Evolutionary conservation across 2,113 vertebrate genomes (phyloP).

Genomic region (Phrynocephalus versicolor): DNA sequence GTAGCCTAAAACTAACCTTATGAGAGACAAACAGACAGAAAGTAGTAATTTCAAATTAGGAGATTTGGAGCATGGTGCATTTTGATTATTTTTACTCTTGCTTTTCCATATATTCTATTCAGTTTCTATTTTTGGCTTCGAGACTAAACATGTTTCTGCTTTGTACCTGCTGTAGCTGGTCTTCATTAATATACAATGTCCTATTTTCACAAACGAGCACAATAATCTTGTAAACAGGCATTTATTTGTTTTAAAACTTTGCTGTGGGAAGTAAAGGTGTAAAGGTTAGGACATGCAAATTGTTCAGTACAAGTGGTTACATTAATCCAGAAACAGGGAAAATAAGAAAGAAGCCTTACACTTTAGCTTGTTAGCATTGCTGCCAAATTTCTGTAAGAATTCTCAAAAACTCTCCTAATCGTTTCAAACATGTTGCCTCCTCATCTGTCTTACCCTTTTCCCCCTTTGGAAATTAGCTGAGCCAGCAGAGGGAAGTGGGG

Average conservation of each 20-base stretch:
- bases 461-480: too few species aligned
- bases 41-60: neutral
- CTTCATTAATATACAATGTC: neutral
- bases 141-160: neutral
- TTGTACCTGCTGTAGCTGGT: neutral
- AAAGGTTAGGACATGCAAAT: neutral
- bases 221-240: too few species aligned
- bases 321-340: neutral
- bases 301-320: neutral
- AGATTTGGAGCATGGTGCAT: neutral
- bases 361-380: neutral
- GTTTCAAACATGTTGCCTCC: neutral
- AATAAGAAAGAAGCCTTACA: neutral
- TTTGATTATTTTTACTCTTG: neutral
- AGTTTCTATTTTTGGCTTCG: neutral
- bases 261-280: accelerated
- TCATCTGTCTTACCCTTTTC: too few species aligned
- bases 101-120: neutral
- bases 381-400: neutral
- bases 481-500: too few species aligned
- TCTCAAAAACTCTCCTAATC: neutral
- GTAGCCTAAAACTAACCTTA: neutral
- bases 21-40: neutral
- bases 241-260: neutral
- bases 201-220: neutral